A percentile compares a stretch with the other conserved stretches of the same genome.
These are phyloP conservation scores for Apodemia hepburni DNA, from an alignment of 2,888 invertebrate species.

Conservation along the genomic window DNA sequence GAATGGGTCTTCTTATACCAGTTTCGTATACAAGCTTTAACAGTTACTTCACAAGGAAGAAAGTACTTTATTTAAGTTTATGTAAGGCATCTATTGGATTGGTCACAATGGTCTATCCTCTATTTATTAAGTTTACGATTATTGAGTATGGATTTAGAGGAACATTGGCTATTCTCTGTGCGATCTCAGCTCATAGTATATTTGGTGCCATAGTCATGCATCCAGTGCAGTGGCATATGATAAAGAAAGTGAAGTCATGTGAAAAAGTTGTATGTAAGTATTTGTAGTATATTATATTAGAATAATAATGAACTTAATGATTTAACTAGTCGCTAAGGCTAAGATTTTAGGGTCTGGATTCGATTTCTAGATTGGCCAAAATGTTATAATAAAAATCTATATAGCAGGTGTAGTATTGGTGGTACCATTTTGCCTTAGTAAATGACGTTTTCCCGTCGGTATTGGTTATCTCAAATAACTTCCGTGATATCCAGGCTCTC, in stretches of 20 bases:
- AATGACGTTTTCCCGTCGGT: too few species aligned
- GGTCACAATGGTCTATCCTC: constrained; percentile 84
- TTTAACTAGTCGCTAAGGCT: too few species aligned
- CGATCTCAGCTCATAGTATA: constrained; percentile 83
- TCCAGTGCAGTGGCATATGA: constrained; percentile 87
- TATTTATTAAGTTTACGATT: constrained; percentile 82
- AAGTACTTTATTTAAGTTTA: constrained; percentile 85
- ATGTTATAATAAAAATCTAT: too few species aligned
- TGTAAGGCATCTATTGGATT: constrained; percentile 85
- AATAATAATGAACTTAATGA: too few species aligned
- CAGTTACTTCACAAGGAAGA: constrained; percentile 85
- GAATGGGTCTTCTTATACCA: constrained; percentile 87
- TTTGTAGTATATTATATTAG: constrained; percentile 15
- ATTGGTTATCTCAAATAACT: too few species aligned
- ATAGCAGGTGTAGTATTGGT: too few species aligned
- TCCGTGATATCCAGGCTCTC: too few species aligned
- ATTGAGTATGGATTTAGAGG: constrained; percentile 85
- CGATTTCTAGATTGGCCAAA: too few species aligned
- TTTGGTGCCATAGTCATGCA: constrained; percentile 85
- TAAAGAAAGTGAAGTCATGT: constrained; percentile 58
- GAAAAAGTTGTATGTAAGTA: constrained; percentile 69
- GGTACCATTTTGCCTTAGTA: too few species aligned
- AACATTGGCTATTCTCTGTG: constrained; percentile 84
- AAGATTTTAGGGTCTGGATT: too few species aligned
- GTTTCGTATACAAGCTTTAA: constrained; percentile 87